These are phyloP conservation scores for Schlechtendalia chinensis DNA, from an alignment of 1,140 invertebrate genomes.

Conservation along the genomic window DNA sequence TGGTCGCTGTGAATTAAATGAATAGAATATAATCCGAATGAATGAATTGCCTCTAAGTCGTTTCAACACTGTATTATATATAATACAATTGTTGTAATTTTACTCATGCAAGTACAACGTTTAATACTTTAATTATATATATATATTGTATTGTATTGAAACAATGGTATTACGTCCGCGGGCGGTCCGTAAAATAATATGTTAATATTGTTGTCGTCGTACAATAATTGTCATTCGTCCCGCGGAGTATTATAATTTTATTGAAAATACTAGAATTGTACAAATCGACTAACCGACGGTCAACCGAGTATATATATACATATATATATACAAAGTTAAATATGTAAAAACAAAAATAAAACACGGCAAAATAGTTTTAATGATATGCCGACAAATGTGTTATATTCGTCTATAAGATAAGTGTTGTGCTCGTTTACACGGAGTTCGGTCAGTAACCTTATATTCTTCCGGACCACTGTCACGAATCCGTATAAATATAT, in stretches of 20 bases:
- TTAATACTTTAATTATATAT: neutral
- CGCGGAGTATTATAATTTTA: too few relatives aligned
- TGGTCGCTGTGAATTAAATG: neutral
- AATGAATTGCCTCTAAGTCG: neutral
- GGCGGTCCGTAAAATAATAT: too few relatives aligned
- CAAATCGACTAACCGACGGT: neutral
- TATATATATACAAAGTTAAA: too few relatives aligned
- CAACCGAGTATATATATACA: too few relatives aligned
- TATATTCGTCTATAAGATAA: slow-evolving; percentile 18
- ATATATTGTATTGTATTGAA: too few relatives aligned
- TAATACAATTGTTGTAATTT: neutral
- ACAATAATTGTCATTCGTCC: too few relatives aligned
- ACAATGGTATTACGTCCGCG: too few relatives aligned
- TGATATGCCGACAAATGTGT: neutral
- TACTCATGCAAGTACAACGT: neutral
- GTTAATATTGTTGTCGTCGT: too few relatives aligned
- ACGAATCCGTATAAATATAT: slow-evolving; percentile 24
- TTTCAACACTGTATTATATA: neutral
- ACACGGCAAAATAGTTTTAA: neutral
- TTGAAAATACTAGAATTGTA: neutral
- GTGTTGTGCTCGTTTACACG: neutral
- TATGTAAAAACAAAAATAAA: neutral
- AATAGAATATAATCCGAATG: neutral
- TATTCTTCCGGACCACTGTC: slow-evolving; percentile 14
- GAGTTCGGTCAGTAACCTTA: slow-evolving; percentile 29